phyloP scores from a whole-genome alignment of 2,113 vertebrate genomes.

The Ranitomeya variabilis region DNA sequence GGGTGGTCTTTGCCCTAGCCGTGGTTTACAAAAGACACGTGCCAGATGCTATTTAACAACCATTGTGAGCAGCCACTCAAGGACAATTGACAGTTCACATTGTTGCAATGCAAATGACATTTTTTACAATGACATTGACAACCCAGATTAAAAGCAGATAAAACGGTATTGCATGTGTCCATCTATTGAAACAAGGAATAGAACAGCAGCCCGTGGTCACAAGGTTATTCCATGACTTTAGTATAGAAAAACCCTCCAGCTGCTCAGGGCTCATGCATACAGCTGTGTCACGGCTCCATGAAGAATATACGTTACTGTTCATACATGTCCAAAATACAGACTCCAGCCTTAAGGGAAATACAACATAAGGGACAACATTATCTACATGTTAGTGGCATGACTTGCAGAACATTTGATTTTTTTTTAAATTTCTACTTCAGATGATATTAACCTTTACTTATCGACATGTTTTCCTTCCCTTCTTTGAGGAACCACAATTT shows the following conservation, averaged over 20 bases:
- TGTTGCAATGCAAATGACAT: neutral
- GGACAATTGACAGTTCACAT: conserved; percentile 68
- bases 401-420: neutral
- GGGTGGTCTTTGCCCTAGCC: conserved; percentile 70
- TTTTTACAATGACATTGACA: neutral
- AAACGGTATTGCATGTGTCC: neutral
- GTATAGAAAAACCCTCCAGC: neutral
- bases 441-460: neutral
- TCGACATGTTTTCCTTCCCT: too few relatives aligned
- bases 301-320: neutral
- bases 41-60: conserved; percentile 80
- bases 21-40: conserved; percentile 75
- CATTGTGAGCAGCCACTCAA: conserved; percentile 75
- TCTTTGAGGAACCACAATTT: too few relatives aligned
- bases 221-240: neutral
- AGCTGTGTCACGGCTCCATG: neutral
- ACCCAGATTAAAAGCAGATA: neutral
- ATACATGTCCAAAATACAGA: neutral
- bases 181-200: neutral
- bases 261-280: neutral
- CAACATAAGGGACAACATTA: neutral
- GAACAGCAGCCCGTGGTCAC: neutral
- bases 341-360: neutral
- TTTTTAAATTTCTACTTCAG: neutral
- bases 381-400: neutral